These are phyloP conservation scores for Leucoptera coffeella DNA, from an alignment of 2,888 invertebrate genomes.

Conservation along the genomic window DNA sequence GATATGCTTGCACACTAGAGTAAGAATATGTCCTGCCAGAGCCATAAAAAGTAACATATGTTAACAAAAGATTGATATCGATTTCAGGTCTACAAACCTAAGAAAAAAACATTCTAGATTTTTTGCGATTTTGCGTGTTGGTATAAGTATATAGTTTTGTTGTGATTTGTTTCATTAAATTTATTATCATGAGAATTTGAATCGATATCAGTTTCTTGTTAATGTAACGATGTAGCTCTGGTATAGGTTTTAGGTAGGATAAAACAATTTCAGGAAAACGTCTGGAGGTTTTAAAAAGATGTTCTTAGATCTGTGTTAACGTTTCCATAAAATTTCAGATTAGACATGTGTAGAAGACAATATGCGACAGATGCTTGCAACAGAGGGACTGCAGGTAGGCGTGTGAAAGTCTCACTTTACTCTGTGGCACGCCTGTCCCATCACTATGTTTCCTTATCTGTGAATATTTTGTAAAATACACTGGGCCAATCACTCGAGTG, in stretches of 20 bases:
- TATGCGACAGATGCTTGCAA: conserved; percentile 93
- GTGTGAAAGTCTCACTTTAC: conserved; percentile 26
- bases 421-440: conserved; percentile 35
- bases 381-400: conserved; percentile 96
- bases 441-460: conserved; percentile 1
- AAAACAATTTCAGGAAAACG: conserved; percentile 2
- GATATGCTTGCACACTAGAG: no score
- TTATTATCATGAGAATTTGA: no score
- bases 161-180: no score
- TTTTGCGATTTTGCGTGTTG: no score
- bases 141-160: no score
- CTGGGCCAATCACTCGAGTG: neutral
- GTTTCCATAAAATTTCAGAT: conserved; percentile 74
- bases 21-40: no score
- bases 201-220: neutral
- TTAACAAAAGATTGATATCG: no score
- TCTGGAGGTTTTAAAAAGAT: conserved; percentile 11
- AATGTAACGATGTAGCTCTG: no score
- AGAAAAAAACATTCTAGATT: no score
- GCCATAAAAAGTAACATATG: no score
- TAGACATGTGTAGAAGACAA: conserved; percentile 98
- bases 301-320: conserved; percentile 29
- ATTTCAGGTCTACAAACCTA: no score
- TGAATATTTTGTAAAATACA: neutral
- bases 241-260: neutral